Percentiles rank a stretch among this genome's conserved stretches.
phyloP scores from a whole-genome alignment of 2,113 vertebrate genomes.

The Callospermophilus lateralis region DNA sequence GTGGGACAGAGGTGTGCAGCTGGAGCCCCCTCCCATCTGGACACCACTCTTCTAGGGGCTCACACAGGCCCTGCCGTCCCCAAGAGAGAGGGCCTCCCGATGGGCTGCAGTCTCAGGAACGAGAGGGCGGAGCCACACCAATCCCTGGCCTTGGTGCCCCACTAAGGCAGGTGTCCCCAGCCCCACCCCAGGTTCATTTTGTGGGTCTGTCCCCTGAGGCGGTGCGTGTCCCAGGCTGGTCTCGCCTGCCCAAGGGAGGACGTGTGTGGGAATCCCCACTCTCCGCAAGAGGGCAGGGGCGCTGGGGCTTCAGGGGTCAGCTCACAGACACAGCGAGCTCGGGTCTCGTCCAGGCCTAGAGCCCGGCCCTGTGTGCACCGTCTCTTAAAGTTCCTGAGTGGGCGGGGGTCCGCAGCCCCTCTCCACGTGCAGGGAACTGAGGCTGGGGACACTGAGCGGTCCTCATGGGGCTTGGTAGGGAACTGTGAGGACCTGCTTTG shows the following conservation, averaged over 20 bases:
- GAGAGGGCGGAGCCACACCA: background rate
- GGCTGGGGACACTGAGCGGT: background rate
- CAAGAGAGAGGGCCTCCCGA: accelerated
- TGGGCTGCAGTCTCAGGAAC: accelerated
- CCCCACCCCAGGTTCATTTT: accelerated
- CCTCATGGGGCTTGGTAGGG: no score
- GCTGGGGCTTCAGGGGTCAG: accelerated
- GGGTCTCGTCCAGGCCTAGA: background rate
- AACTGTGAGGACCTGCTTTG: no score
- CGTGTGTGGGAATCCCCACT: no score
- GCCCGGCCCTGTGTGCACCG: background rate
- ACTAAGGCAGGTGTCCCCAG: no score
- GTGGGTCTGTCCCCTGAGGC: background rate
- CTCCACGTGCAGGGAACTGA: background rate
- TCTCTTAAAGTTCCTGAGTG: background rate
- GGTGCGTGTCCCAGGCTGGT: background rate
- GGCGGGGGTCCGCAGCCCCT: background rate
- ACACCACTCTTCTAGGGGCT: no score
- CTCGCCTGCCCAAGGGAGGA: accelerated
- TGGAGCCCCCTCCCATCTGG: background rate
- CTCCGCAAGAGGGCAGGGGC: accelerated
- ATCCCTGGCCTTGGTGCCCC: no score
- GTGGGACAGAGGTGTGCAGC: no score
- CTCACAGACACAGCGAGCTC: accelerated
- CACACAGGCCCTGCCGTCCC: accelerated